phyloP scores from a whole-genome alignment of 2,797 vertebrate species.

The Chrysocyon brachyurus region DNA sequence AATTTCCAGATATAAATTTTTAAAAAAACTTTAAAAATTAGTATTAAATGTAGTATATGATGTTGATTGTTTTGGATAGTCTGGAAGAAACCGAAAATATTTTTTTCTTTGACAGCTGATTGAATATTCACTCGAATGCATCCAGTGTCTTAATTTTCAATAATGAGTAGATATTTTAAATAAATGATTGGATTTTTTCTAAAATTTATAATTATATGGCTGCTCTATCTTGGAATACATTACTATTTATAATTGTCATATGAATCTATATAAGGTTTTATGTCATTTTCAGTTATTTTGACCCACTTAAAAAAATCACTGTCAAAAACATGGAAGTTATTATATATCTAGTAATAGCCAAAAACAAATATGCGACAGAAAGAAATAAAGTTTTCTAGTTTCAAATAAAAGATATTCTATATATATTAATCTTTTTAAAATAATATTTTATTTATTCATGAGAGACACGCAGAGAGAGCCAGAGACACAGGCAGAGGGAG shows the following conservation, averaged over 20 bases:
- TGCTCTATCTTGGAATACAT: neutral
- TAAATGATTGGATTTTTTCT: slow-evolving; percentile 2
- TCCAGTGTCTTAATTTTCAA: neutral
- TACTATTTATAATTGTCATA: neutral
- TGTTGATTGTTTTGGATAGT: neutral
- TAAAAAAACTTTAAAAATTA: neutral
- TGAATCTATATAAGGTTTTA: neutral
- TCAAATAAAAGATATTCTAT: slow-evolving; percentile 29
- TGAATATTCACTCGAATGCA: neutral
- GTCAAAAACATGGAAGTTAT: neutral
- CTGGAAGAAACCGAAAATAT: neutral
- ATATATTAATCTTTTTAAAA: neutral
- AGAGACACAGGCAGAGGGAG: too few relatives aligned
- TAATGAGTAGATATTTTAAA: neutral
- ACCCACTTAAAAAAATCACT: neutral
- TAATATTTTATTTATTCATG: too few relatives aligned
- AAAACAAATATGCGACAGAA: neutral
- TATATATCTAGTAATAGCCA: neutral
- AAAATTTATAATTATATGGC: slow-evolving; percentile 16
- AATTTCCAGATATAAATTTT: neutral
- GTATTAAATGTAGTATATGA: neutral
- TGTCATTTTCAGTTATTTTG: slow-evolving; percentile 49
- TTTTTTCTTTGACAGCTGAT: neutral
- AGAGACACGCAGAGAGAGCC: too few relatives aligned
- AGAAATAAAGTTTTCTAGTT: neutral